Base-by-base conservation (phyloP, 2,113 vertebrate genomes). In the Rhinolophus sinicus region DNA sequence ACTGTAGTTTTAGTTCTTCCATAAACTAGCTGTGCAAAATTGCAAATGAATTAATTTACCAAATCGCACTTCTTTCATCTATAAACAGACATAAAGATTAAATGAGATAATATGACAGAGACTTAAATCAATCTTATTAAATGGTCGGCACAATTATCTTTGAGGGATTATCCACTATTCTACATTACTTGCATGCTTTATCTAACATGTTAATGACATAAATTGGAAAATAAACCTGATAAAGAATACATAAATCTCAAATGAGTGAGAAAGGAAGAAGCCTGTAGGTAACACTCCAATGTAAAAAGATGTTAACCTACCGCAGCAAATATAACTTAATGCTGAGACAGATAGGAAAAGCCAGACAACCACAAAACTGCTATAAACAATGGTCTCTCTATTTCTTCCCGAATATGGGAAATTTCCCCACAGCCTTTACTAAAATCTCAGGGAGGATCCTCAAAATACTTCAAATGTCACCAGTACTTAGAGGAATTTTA, bases 361-460 rank as follows among this genome's bases (percentile, higher is more conserved):
- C 4, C 22, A 24, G 30, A 72, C 0, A 0, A 35, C 21, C 35
- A 28, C 0, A 15, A 3, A 0, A 21, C 0, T 60, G n/a, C 75
- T 90, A 2, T 8, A 13, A 8, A 33, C 6, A 2, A 16, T 33
- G 1, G 0, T 47, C 24, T 30, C 11, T 52, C 7, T 24, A 0
- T 60, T n/a, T 52, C 22, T 60, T 15, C 38, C n/a, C 40, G 26
- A 19, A 13, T 38, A 10, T 38, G 12, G 11, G 6, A 54, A 44
- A 1, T 14, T 30, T 33, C 12, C 35, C 1, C 15, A 24, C 1
- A 70, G 13, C 5, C 18, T 47, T 75, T n/a, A 38, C 18, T 38
- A 70, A 88, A 72, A 77, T 75, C 24, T 50, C 64, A 76, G 24
- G 14, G 22, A 67, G 33, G 22, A 72, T 58, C 13, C 13, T 93